These are phyloP conservation scores for Podabrus alpinus DNA, from an alignment of 2,888 invertebrate species.

Conservation along the genomic window DNA sequence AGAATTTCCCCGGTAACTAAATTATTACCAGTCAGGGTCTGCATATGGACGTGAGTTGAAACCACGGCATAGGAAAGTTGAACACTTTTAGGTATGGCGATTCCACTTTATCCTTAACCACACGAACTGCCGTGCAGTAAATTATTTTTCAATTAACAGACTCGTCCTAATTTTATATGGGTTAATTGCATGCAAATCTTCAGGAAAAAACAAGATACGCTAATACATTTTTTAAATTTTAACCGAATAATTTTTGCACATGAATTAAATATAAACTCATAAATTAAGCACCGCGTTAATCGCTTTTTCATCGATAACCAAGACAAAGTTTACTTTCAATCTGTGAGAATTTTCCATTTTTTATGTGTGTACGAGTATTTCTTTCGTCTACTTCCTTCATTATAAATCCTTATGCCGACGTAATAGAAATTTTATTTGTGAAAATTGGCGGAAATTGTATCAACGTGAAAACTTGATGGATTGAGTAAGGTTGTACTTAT, in stretches of 20 bases:
- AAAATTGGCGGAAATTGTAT: neutral
- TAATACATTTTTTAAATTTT: neutral
- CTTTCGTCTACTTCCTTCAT: no score
- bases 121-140: neutral
- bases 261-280: neutral
- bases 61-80: neutral
- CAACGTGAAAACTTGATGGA: neutral
- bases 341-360: neutral
- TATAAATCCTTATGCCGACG: neutral
- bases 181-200: neutral
- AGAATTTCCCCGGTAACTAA: no score
- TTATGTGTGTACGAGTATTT: neutral
- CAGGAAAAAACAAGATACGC: neutral
- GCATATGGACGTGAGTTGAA: no score
- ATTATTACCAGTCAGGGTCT: no score
- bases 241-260: neutral
- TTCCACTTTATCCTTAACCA: neutral
- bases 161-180: neutral
- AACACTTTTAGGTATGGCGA: neutral
- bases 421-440: neutral
- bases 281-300: neutral
- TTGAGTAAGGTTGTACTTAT: constrained; percentile 8
- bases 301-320: neutral
- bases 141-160: neutral
- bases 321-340: neutral